Evolutionary conservation across 1,140 invertebrate species (phyloP).

Genomic region (Rhopalosiphum padi): DNA sequence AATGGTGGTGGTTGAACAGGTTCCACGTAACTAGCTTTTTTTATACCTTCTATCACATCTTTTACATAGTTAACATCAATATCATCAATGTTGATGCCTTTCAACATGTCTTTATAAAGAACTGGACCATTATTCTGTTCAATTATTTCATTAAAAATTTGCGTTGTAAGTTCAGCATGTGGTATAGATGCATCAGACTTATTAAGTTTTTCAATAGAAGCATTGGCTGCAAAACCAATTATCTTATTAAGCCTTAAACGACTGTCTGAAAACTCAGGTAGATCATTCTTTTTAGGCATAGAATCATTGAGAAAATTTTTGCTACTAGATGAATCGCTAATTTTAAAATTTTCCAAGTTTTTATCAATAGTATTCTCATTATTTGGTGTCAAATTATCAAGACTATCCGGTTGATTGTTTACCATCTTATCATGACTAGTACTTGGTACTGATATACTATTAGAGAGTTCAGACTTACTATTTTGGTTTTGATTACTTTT

Average conservation of each 20-base stretch:
- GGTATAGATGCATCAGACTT: background rate
- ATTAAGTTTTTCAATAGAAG: constrained; percentile 27
- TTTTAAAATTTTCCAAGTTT: background rate
- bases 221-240: constrained; percentile 35
- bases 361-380: background rate
- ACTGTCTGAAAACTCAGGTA: constrained; percentile 14
- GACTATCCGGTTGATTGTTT: background rate
- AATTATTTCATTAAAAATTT: constrained; percentile 24
- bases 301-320: background rate
- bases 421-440: background rate
- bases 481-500: constrained; percentile 21
- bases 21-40: background rate
- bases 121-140: background rate
- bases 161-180: background rate
- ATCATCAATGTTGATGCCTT: constrained; percentile 22
- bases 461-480: background rate
- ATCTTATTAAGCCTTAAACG: constrained; percentile 27
- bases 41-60: background rate
- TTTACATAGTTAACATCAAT: constrained; percentile 45
- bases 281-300: background rate
- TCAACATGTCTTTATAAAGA: constrained; percentile 8
- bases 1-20: background rate
- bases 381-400: background rate
- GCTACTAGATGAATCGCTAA: background rate
- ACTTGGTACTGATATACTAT: background rate